Evolutionary conservation across 2,888 invertebrate genomes (phyloP), one percentile per base, ranked within the genome.

Genomic region (Mimachlamys varia): DNA sequence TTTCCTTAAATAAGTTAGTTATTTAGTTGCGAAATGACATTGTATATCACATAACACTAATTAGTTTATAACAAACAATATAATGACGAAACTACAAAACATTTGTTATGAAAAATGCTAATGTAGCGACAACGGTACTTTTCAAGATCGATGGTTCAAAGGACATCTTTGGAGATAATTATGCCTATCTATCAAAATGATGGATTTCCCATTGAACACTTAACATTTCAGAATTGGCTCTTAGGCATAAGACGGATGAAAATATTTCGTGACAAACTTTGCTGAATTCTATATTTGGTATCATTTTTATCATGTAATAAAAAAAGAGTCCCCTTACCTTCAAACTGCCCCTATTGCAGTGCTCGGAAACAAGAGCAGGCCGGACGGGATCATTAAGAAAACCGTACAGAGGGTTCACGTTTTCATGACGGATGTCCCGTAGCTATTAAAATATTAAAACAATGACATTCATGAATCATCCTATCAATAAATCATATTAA

Each of bases 341-440:
- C 7, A 97, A 93, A 88, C 99, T 99, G 89, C 99, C 99, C 92
- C 99, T 97, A 90, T 98, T 98, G 97, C 99, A 98, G 96, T 98
- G 98, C 96, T 99, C 99, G 96, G 98, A 98, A 91, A 99, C 98
- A 10, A 97, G 92, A 15, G 95, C 95, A 0, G 96, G 95, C 33
- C 92, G 92, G n/a, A 93, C 90, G 12, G 98, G 98, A 96, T 98
- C 98, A 89, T 98, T 98, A 93, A 98, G 97, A 97, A 98, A 98
- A 88, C 99, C 99, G 94, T 99, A 98, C 95, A 99, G 97, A 0
- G 98, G 98, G 97, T 99, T 99, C 55, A 99, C 97, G 96, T 99
- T 99, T 96, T 99, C 99, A 96, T 99, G 98, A 0, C 99, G 97
- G 93, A 99, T 97, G 76, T 98, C 98, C 96, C 99, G 98, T 95